Percentiles rank a stretch among this genome's conserved stretches.
These are phyloP conservation scores for Scomber colias DNA, from an alignment of 2,113 vertebrate genomes.

Conservation along the genomic window DNA sequence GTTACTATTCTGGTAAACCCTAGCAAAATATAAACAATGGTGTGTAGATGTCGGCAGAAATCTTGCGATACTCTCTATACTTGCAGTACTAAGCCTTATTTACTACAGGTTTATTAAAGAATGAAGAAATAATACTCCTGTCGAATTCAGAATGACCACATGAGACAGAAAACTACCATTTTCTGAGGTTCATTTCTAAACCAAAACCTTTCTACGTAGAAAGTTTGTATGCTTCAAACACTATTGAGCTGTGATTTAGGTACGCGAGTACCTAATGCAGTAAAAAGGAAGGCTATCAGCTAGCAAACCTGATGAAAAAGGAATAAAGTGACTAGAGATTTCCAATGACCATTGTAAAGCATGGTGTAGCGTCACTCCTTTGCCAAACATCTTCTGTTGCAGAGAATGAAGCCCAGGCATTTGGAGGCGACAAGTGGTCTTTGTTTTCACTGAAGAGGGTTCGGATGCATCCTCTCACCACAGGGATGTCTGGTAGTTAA, in stretches of 20 bases:
- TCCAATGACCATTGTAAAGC: slow-evolving; percentile 44
- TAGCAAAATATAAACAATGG: not conserved
- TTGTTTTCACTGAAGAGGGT: slow-evolving; percentile 25
- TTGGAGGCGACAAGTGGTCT: slow-evolving; percentile 48
- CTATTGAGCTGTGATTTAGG: slow-evolving; percentile 2
- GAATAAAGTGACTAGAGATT: slow-evolving; percentile 68
- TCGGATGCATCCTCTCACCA: slow-evolving; percentile 86
- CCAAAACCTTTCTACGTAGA: slow-evolving; percentile 9
- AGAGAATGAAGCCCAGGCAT: slow-evolving; percentile 38
- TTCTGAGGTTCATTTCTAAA: slow-evolving; percentile 15
- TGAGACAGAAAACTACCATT: slow-evolving; percentile 16
- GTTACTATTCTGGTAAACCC: slow-evolving; percentile 1
- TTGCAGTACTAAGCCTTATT: slow-evolving; percentile 22
- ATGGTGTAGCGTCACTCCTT: slow-evolving; percentile 15
- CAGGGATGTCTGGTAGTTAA: slow-evolving; percentile 95
- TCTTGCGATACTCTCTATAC: slow-evolving; percentile 3
- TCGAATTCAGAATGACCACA: slow-evolving; percentile 4
- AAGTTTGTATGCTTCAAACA: slow-evolving; percentile 6
- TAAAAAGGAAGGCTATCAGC: slow-evolving; percentile 31
- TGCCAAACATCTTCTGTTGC: slow-evolving; percentile 45
- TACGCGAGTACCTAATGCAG: slow-evolving; percentile 46
- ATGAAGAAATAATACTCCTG: slow-evolving; percentile 9
- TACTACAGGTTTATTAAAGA: slow-evolving; percentile 31
- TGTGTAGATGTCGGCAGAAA: slow-evolving; percentile 14
- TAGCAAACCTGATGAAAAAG: slow-evolving; percentile 53